phyloP scores from a whole-genome alignment of 1,140 invertebrate species.

The Steinernema feltiae region DNA sequence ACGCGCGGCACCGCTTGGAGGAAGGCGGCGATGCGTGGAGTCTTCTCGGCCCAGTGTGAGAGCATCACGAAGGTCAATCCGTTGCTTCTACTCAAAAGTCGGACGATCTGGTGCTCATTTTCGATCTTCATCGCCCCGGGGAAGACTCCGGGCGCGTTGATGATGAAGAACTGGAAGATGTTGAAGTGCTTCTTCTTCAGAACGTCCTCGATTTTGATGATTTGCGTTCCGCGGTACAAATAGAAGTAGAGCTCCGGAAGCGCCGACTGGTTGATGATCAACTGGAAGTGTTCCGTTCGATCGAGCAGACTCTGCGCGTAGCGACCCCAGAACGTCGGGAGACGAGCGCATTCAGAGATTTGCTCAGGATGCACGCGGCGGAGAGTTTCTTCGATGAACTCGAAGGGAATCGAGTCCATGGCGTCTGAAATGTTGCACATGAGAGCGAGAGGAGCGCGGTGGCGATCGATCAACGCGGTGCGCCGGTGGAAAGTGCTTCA shows the following conservation, averaged over 20 bases:
- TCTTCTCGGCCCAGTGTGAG: not conserved
- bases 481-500: not conserved
- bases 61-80: not conserved
- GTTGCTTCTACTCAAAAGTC: not conserved
- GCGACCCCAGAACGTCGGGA: not conserved
- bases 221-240: not conserved
- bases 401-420: not conserved
- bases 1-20: not conserved
- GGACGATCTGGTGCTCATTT: not conserved
- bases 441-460: not conserved
- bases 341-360: not conserved
- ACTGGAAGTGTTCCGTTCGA: not conserved
- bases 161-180: not conserved
- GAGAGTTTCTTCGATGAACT: not conserved
- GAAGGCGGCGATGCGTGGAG: not conserved
- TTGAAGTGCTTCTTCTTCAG: not conserved
- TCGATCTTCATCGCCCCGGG: not conserved
- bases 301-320: not conserved
- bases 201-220: not conserved
- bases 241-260: not conserved
- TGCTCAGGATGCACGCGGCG: not conserved
- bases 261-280: not conserved
- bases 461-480: not conserved
- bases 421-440: not conserved
- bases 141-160: not conserved